Evolutionary conservation across 1,140 invertebrate genomes (phyloP), one percentile per base, ranked within the genome.

Genomic region (Drosophila burlai): DNA sequence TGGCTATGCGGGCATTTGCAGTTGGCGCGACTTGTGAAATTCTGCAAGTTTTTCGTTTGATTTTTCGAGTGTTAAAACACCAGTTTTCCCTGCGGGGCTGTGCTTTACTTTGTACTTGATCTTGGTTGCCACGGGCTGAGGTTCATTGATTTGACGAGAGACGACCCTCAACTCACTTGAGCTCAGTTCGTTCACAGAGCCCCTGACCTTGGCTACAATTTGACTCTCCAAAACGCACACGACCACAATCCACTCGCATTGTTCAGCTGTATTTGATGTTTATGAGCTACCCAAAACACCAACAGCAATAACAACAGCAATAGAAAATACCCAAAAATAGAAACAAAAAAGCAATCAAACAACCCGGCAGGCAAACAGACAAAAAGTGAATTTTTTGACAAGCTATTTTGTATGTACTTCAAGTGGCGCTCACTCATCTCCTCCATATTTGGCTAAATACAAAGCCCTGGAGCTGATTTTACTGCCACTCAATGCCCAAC

Each of bases 191-290:
- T 90, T 90, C 85, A 90, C 85, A 82, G 71, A 84, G 82, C 85
- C 76, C 85, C 85, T 90, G 85, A 90, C 85, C 85, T 90, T 90
- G 86, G 68, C 59, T 76, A 90, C 78, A 81, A 80, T 90, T 85
- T 82, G 66, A 61, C 72, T 80, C 76, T 74, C 60, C 49, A 61
- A 60, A 68, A 16, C 13, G 43, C 43, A 57, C 36, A 11, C 55
- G 10, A 31, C 6, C 52, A 69, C 63, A 64, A 63, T 50, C 47
- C 46, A 55, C 42, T 76, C 49, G 59, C 63, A 80, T 80, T 83
- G 65, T 80, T 72, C 74, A 76, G 76, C 80, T 87, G 72, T 76
- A 62, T 78, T 62, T 60, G 36, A 60, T 50, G 52, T 73, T 72
- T 72, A 72, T 71, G 69, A 60, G 67, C 43, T 72, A 26, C 15